Percentiles rank a stretch among this genome's conserved stretches.
These are phyloP conservation scores for Sarcophaga subvicina DNA, from an alignment of 2,888 invertebrate genomes.

Conservation along the genomic window DNA sequence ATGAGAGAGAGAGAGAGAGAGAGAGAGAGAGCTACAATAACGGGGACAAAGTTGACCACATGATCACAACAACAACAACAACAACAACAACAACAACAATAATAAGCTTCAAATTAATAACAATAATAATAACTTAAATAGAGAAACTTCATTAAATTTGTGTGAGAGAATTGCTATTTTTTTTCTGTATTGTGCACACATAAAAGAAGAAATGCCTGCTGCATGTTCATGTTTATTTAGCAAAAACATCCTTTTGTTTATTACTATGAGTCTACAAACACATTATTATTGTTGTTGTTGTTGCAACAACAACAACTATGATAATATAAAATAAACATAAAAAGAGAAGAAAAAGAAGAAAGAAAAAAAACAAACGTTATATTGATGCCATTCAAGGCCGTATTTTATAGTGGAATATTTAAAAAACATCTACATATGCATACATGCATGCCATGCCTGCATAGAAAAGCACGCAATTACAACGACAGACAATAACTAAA, in stretches of 20 bases:
- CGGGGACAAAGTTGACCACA: not conserved
- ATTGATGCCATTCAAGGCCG: conserved; percentile 76
- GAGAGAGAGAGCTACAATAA: not conserved
- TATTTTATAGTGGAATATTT: conserved; percentile 57
- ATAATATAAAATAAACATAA: no score
- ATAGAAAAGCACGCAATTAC: not conserved
- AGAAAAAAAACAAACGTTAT: conserved; percentile 57
- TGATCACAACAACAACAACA: not conserved
- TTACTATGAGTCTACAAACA: not conserved
- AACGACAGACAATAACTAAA: not conserved
- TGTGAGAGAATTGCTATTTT: conserved; percentile 49
- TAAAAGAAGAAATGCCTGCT: conserved; percentile 26
- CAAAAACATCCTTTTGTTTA: conserved; percentile 54
- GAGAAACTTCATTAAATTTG: conserved; percentile 62
- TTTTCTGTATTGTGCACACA: conserved; percentile 8
- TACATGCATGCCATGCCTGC: no score
- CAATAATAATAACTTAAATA: conserved; percentile 14
- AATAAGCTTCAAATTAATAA: not conserved
- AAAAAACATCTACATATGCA: conserved; percentile 22
- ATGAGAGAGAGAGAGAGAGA: no score
- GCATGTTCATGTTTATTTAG: conserved; percentile 51
- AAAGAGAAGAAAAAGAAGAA: not conserved
- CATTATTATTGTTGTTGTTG: conserved; percentile 29
- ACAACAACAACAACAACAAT: not conserved
- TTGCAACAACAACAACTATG: conserved; percentile 5